A percentile compares a stretch with the other conserved stretches of the same genome.
Conservation (phyloP, 2,888 invertebrate genomes). For the Bellardia pandia region DNA sequence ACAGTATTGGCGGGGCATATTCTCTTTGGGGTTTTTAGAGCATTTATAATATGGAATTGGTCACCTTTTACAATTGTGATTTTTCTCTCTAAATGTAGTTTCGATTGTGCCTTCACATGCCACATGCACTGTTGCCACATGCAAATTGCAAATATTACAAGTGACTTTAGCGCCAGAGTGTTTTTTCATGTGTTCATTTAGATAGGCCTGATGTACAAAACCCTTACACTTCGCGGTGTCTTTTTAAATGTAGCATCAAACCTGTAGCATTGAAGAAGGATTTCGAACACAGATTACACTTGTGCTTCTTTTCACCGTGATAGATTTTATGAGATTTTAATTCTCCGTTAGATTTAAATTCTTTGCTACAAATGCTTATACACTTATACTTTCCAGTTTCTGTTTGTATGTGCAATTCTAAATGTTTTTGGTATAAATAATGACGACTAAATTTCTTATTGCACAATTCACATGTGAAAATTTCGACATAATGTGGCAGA, state of each 20-base stretch:
- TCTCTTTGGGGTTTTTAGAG: background rate
- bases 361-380: constrained; percentile 40
- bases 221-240: constrained; percentile 18
- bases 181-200: constrained; percentile 25
- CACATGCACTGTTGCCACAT: constrained; percentile 45
- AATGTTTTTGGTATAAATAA: constrained; percentile 26
- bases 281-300: constrained; percentile 51
- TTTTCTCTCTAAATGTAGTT: constrained; percentile 13
- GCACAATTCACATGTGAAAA: constrained; percentile 39
- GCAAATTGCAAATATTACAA: constrained; percentile 57
- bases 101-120: constrained; percentile 27
- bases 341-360: background rate
- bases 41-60: background rate
- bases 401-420: background rate
- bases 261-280: background rate
- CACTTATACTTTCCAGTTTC: constrained; percentile 5
- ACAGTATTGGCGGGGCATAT: background rate
- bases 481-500: constrained; percentile 56
- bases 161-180: constrained; percentile 51
- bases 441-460: constrained; percentile 29
- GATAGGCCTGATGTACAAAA: background rate
- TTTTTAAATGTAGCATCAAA: constrained; percentile 16
- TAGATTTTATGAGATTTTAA: constrained; percentile 9
- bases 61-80: constrained; percentile 1
- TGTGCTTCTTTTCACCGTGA: constrained; percentile 36